Percentiles rank a stretch among this genome's conserved stretches.
Evolutionary conservation across 2,113 vertebrate species (phyloP).

Genomic region (Trogon surrucura): DNA sequence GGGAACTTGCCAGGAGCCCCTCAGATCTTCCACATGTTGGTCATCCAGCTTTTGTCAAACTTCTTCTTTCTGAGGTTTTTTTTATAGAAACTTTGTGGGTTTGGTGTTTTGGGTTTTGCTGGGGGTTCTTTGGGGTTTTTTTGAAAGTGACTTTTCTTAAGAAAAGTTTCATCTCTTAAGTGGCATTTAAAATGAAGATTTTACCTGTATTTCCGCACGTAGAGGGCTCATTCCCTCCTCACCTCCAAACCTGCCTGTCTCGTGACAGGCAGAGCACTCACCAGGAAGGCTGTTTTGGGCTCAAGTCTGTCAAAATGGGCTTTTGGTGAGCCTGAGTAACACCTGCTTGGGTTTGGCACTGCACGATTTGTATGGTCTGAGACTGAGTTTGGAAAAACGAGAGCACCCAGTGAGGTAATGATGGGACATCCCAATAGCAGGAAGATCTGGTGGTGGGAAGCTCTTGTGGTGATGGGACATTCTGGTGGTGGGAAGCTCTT

Average conservation of each 20-base stretch:
- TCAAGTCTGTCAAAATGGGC: not conserved
- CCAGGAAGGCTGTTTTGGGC: not conserved
- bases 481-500: not conserved
- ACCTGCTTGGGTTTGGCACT: not conserved
- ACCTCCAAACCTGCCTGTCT: not conserved
- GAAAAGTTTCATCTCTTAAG: not conserved
- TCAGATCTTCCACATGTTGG: not conserved
- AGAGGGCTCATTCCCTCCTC: not conserved
- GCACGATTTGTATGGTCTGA: not conserved
- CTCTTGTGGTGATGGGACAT: no score
- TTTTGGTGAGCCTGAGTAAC: not conserved
- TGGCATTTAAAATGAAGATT: not conserved
- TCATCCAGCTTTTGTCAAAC: not conserved
- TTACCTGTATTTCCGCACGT: not conserved
- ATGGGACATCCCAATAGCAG: not conserved
- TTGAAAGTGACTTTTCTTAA: not conserved
- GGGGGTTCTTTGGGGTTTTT: not conserved
- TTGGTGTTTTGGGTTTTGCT: not conserved
- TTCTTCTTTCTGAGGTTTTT: not conserved
- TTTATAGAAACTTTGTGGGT: not conserved
- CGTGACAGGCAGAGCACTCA: not conserved
- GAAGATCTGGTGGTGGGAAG: not conserved
- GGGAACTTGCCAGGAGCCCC: not conserved
- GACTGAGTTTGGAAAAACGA: not conserved
- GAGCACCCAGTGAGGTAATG: accelerated